Conservation (phyloP, 1,140 invertebrate species). For the Cherax quadricarinatus region DNA sequence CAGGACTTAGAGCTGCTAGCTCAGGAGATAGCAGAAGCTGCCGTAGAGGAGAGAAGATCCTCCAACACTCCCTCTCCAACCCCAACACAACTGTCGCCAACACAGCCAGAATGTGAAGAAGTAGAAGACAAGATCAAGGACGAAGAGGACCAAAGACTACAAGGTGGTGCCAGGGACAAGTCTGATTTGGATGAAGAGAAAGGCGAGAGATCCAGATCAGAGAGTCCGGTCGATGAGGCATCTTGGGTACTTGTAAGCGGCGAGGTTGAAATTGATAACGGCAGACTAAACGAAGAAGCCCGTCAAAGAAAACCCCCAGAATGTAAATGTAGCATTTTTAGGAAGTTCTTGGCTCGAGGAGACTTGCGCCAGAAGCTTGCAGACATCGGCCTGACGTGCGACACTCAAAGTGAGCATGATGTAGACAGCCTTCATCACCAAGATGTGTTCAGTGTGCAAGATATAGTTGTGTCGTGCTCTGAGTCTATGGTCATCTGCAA, state of each 20-base stretch:
- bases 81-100: too few relatives aligned
- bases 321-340: conserved; percentile 37
- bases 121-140: not conserved
- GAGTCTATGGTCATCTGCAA: conserved; percentile 64
- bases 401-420: not conserved
- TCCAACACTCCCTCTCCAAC: conserved; percentile 28
- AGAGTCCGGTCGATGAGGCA: conserved; percentile 54
- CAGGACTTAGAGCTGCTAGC: conserved; percentile 61
- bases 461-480: conserved; percentile 46
- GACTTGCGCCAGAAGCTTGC: conserved; percentile 55
- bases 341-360: conserved; percentile 52
- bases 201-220: conserved; percentile 8
- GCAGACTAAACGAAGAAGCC: not conserved
- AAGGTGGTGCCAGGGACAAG: not conserved
- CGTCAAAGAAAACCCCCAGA: not conserved
- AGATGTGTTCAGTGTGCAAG: too few relatives aligned
- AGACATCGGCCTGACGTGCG: conserved; percentile 31
- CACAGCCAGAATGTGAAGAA: not conserved
- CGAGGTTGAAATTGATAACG: not conserved
- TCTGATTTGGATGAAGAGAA: conserved; percentile 1
- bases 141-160: not conserved
- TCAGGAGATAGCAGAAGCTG: conserved; percentile 62
- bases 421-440: not conserved
- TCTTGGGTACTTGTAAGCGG: conserved; percentile 53
- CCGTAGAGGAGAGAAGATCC: conserved; percentile 33